Base-by-base conservation (phyloP, 1,140 invertebrate genomes). In the Pemphigus obesinymphae region DNA sequence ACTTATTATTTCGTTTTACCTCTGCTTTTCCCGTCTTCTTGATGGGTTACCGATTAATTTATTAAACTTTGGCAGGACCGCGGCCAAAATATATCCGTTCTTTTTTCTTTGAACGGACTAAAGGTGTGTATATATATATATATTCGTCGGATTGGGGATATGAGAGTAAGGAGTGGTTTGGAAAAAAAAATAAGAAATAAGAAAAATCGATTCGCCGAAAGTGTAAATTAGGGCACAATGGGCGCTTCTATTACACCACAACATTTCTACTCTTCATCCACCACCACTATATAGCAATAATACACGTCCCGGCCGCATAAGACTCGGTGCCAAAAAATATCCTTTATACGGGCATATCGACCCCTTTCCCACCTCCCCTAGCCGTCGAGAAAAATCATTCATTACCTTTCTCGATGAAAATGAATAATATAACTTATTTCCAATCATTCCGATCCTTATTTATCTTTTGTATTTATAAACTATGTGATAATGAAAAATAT, bases 41-140 rank as follows among this genome's bases (percentile, higher is more conserved):
- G 72, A 75, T 75, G 73, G 50, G 45, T 53, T 55, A 58, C 50
- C 75, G 48, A 78, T 78, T 78, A 58, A 78, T 78, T 78, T 53
- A 78, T 55, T 78, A 78, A 78, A 78, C 75, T 78, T 78, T 34
- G 31, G 75, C 50, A 61, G 53, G 53, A 61, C 53, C 13, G 3
- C 61, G 50, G 75, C 75, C 75, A 78, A 78, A 70, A 37, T 78
- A n/a, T n/a, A 58, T 78, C 75, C 34, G 31, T 40, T 26, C 50
- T 43, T 40, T 58, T 23, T 37, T 40, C 13, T 78, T 26, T 17
- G 17, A 29, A 3, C 61, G 31, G 29, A 63, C 29, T 20, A 29
- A 45, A 7, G 61, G 29, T 5, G 43, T 45, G 43, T 61, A 61
- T 31, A 61, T 58, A 58, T 11, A 55, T 3, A 45, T 45, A 45